Evolutionary conservation across 2,888 invertebrate species (phyloP), one percentile per base, ranked within the genome.

Genomic region (Caenorhabditis zanzibari): DNA sequence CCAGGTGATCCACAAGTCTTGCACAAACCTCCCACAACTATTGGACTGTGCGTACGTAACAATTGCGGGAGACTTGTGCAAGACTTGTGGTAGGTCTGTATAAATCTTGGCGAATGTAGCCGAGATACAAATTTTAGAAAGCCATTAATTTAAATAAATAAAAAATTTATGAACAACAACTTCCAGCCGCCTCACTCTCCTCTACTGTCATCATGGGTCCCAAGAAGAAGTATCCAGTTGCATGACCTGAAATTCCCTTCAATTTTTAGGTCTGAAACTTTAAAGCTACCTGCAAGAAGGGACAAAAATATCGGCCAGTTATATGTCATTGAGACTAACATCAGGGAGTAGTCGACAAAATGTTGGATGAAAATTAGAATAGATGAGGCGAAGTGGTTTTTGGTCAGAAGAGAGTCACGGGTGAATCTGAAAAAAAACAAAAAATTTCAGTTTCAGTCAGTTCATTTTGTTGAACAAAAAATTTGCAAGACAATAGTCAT

Each of bases 191-290:
- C n/a, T 77, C 77, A 54, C 69, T 71, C n/a, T 77, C 77, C 56
- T 77, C 77, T 16, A 77, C 61, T 5, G 77, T 77, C 77, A 71
- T 77, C 69, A 77, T 28, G 19, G 77, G 77, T 28, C 77, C 77
- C n/a, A 77, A 69, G 58, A 77, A 71, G 52, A 77, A 77, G 32
- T 77, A 77, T n/a, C 69, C 77, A n/a, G 77, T 71, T 4, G 77
- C 61, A 9, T 77, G 77, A 3, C 77, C 77, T 77, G 35, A 32
- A 64, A 64, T 12, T 22, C 3, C 1, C 26, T 49, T 32, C 0
- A 47, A 9, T 44, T 7, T 9, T 14, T 26, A 22, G 49, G 22
- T 9, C n/a, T 6, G 7, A 49, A 22, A 22, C 22, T 19, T 22
- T 14, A 22, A 10, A 1, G 2, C 26, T 26, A 77, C 77, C 77